A percentile compares a stretch with the other conserved stretches of the same genome.
Evolutionary conservation across 2,888 invertebrate genomes (phyloP).

Genomic region (Latrodectus elegans): DNA sequence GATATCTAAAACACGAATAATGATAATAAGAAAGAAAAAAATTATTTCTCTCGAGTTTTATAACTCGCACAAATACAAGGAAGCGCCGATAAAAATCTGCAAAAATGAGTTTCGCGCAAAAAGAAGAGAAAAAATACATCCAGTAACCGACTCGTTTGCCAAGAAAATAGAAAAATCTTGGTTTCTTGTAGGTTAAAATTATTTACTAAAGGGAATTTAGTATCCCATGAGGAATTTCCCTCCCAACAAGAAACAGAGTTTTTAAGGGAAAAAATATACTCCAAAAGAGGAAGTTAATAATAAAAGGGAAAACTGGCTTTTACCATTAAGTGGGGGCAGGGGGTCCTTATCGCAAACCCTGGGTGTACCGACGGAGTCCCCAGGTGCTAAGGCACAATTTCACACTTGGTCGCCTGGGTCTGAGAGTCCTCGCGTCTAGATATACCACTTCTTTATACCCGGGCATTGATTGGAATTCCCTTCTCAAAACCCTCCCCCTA

Average conservation of each 20-base stretch:
- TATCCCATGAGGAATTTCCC: slow-evolving; percentile 5
- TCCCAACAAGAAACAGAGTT: slow-evolving; percentile 33
- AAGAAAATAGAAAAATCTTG: slow-evolving; percentile 9
- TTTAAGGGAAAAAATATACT: neutral
- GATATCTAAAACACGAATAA: slow-evolving; percentile 3
- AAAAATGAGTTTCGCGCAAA: slow-evolving; percentile 56
- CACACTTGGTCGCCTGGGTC: slow-evolving; percentile 66
- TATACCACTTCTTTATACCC: slow-evolving; percentile 14
- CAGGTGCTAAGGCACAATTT: slow-evolving; percentile 62
- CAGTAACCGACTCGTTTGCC: neutral
- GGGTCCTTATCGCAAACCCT: slow-evolving; percentile 38
- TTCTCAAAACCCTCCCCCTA: neutral
- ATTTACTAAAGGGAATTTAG: slow-evolving; percentile 41
- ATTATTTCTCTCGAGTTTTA: neutral
- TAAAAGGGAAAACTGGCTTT: slow-evolving; percentile 55
- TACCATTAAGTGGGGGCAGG: slow-evolving; percentile 44
- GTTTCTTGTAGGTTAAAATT: slow-evolving; percentile 58
- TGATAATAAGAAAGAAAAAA: neutral
- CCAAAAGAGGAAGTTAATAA: slow-evolving; percentile 47
- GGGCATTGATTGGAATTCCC: slow-evolving; percentile 32
- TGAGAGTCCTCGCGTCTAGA: slow-evolving; percentile 11
- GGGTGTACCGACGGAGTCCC: slow-evolving; percentile 34
- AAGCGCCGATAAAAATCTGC: slow-evolving; percentile 51
- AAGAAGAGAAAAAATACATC: slow-evolving; percentile 9
- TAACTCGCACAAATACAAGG: slow-evolving; percentile 6